phyloP scores from a whole-genome alignment of 2,113 vertebrate species.

The Passerina amoena region DNA sequence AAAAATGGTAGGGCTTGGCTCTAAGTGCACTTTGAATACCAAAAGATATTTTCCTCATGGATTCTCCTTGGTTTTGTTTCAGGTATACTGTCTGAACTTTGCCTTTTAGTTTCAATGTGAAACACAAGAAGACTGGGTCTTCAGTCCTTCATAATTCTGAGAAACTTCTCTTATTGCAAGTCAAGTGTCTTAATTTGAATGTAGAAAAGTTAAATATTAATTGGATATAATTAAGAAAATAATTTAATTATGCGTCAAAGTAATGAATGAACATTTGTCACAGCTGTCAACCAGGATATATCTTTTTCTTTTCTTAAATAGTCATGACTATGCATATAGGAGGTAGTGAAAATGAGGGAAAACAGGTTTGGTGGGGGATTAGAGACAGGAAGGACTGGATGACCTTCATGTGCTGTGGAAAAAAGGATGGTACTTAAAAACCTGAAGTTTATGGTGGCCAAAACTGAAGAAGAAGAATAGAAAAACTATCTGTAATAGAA shows the following conservation, averaged over 20 bases:
- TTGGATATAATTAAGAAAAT: constrained; percentile 26
- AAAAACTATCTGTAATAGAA: neutral
- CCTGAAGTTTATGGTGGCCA: neutral
- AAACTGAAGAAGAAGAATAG: neutral
- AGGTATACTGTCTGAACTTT: neutral
- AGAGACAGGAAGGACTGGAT: neutral
- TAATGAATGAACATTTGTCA: constrained; percentile 22
- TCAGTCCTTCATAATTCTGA: neutral
- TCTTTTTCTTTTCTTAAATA: neutral
- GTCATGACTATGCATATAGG: neutral
- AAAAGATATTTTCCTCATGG: neutral
- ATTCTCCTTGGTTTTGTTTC: neutral
- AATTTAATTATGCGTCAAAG: constrained; percentile 6
- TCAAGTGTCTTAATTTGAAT: neutral
- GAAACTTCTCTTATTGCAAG: neutral
- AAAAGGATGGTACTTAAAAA: neutral
- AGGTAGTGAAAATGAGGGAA: neutral
- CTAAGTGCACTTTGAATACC: neutral
- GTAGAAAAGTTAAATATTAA: neutral
- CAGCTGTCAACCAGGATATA: neutral
- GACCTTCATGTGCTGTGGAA: neutral
- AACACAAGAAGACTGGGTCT: neutral
- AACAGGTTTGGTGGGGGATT: neutral
- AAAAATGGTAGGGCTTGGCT: neutral
- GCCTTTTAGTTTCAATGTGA: neutral